Evolutionary conservation across 1,140 invertebrate species (phyloP), one percentile per base, ranked within the genome.

Genomic region (Drosophila yakuba): DNA sequence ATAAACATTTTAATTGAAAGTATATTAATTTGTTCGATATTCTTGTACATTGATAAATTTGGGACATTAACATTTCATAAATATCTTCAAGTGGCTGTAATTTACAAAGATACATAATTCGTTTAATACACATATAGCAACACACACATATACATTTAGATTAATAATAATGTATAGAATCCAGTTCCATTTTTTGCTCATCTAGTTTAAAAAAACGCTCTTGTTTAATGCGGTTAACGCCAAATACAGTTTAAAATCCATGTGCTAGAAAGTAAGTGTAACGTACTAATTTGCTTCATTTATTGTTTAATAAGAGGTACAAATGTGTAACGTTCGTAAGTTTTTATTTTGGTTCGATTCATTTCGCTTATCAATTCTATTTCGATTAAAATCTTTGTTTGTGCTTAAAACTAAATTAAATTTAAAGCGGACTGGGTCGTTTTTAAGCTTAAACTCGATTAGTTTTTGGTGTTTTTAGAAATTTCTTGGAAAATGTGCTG

Each of bases 41-140:
- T 77, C 54, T 74, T 80, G 62, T 73, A 79, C 71, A 80, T 79
- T 76, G 76, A 83, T 80, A 84, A 55, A 61, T 63, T 77, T 47
- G 63, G 76, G 78, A 73, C 73, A 69, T 80, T 63, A 84, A 85
- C 62, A 73, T 68, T 80, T 68, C 59, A 61, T 76, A 84, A 72
- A 85, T 84, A 80, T 84, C 50, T 69, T 76, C 50, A 66, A 63
- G 54, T 72, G 60, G 54, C 44, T 54, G 45, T 81, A 82, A 61
- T 59, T 57, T 68, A 73, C 59, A 68, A 64, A 67, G 55, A 66
- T 50, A 67, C 60, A 78, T 56, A 45, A 45, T 83, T 45, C 43
- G 43, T 45, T 78, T 75, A 66, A 75, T 78, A 86, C 83, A 88
- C 83, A 88, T 88, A 79, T 86, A 88, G 82, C 79, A 86, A 86